These are phyloP conservation scores for Tauraco erythrolophus DNA, from an alignment of 2,113 vertebrate genomes.

Conservation along the genomic window DNA sequence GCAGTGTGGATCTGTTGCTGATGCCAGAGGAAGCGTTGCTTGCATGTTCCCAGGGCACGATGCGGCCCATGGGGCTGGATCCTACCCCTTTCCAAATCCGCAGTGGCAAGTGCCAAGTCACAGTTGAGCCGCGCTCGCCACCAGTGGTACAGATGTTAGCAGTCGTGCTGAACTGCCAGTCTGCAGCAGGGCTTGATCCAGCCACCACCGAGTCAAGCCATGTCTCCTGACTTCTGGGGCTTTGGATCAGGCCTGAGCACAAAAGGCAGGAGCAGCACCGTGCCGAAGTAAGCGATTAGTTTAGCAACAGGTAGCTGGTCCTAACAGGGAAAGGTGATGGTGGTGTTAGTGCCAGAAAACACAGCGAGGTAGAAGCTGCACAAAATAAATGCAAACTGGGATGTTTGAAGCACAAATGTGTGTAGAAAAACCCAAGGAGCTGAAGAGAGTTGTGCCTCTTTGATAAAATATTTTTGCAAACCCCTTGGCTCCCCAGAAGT, in stretches of 20 bases:
- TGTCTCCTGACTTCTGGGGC: not conserved
- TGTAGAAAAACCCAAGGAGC: not conserved
- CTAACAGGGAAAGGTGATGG: not conserved
- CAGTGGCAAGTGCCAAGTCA: not conserved
- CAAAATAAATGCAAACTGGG: not conserved
- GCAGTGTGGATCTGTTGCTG: not conserved
- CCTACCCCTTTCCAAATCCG: not conserved
- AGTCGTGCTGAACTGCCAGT: not conserved
- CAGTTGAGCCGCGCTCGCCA: not conserved
- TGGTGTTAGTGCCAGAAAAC: not conserved
- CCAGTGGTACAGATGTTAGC: not conserved
- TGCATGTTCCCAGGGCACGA: not conserved
- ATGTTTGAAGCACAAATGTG: not conserved
- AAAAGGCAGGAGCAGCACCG: not conserved
- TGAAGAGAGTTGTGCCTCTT: not conserved
- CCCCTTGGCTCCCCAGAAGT: not conserved
- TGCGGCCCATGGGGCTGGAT: not conserved
- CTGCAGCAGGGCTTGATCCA: not conserved
- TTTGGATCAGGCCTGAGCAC: not conserved
- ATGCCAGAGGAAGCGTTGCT: not conserved
- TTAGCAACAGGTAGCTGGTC: not conserved
- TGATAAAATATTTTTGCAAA: conserved; percentile 1
- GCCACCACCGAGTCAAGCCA: rapidly evolving
- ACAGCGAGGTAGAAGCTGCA: not conserved
- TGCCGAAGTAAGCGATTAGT: not conserved